These are phyloP conservation scores for Formica selysi DNA, from an alignment of 1,140 invertebrate species.

Conservation along the genomic window DNA sequence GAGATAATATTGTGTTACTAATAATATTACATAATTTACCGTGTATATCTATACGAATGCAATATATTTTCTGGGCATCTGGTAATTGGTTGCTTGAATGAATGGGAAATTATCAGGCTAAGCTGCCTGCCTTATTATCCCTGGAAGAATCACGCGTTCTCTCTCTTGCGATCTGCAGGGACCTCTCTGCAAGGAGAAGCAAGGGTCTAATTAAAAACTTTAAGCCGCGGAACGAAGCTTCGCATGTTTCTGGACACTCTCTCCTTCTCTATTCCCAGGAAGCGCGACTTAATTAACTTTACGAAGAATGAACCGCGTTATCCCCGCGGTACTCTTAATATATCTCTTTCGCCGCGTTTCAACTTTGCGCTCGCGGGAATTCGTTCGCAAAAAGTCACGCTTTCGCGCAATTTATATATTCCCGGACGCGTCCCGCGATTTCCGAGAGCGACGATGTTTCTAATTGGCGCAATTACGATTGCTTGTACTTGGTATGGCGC, in stretches of 20 bases:
- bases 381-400: slow-evolving; percentile 49
- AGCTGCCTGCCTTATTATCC: slow-evolving; percentile 52
- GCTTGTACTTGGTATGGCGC: slow-evolving; percentile 34
- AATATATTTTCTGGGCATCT: slow-evolving; percentile 1
- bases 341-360: slow-evolving; percentile 55
- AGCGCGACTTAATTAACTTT: slow-evolving; percentile 64
- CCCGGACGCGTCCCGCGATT: slow-evolving; percentile 17
- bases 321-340: slow-evolving; percentile 52
- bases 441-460: slow-evolving; percentile 13
- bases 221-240: slow-evolving; percentile 28
- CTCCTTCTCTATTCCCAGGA: slow-evolving; percentile 17
- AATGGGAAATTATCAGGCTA: slow-evolving; percentile 48
- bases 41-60: neutral
- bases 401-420: slow-evolving; percentile 47
- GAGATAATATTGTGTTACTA: slow-evolving; percentile 4
- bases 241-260: slow-evolving; percentile 60
- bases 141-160: slow-evolving; percentile 35
- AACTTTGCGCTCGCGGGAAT: slow-evolving; percentile 49
- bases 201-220: slow-evolving; percentile 64
- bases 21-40: slow-evolving; percentile 7
- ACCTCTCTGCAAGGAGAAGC: slow-evolving; percentile 25
- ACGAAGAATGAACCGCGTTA: slow-evolving; percentile 55
- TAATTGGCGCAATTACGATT: slow-evolving; percentile 59
- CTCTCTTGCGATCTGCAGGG: slow-evolving; percentile 39
- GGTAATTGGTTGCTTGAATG: slow-evolving; percentile 20